Evolutionary conservation across 2,113 vertebrate species (phyloP).

Genomic region (Genyomyrus donnyi): DNA sequence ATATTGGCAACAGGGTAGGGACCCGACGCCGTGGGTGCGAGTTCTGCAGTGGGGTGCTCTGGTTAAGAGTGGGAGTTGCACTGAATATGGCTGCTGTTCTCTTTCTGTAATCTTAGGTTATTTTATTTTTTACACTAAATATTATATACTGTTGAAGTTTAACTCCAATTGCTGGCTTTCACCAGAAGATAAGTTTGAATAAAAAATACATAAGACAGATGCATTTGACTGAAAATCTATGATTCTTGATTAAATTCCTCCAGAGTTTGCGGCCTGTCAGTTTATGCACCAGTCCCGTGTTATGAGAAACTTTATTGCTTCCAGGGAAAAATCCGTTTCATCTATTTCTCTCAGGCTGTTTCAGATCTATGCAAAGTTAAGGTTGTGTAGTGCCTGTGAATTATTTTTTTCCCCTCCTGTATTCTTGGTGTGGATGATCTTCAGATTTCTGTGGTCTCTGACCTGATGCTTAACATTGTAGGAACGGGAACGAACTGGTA

Average conservation of each 20-base stretch:
- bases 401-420: not conserved
- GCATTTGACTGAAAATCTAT: not conserved
- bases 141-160: not conserved
- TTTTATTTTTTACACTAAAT: not conserved
- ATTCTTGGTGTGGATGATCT: not conserved
- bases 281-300: not conserved
- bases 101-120: not conserved
- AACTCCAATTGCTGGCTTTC: not conserved
- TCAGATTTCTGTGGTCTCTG: not conserved
- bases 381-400: not conserved
- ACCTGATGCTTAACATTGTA: not conserved
- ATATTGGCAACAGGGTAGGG: conserved; percentile 85
- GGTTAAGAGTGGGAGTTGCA: not conserved
- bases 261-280: not conserved
- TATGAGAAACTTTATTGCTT: not conserved
- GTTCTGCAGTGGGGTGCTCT: not conserved
- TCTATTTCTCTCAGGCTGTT: not conserved
- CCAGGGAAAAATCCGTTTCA: not conserved
- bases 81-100: not conserved
- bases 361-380: not conserved
- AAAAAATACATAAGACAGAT: not conserved
- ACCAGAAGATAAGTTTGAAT: not conserved
- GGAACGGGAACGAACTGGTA: not conserved
- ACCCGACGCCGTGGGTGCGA: not conserved
- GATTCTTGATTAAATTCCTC: not conserved